phyloP scores from a whole-genome alignment of 2,888 invertebrate genomes.

The Dioctria rufipes region DNA sequence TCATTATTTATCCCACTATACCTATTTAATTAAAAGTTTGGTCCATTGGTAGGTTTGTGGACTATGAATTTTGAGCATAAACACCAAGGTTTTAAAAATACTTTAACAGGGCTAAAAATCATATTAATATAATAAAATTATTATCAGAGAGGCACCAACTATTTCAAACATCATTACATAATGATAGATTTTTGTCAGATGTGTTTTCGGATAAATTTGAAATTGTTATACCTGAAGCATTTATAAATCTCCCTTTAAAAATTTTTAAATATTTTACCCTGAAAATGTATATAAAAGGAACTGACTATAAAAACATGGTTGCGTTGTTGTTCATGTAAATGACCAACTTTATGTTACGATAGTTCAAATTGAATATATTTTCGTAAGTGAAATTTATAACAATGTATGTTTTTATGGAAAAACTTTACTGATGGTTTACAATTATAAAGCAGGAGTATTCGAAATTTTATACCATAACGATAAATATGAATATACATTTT shows the following conservation, averaged over 20 bases:
- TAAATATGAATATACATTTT: background rate
- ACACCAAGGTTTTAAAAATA: slow-evolving; percentile 22
- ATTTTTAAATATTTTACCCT: background rate
- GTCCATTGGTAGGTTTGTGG: background rate
- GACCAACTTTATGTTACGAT: background rate
- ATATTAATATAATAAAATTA: background rate
- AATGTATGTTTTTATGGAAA: slow-evolving; percentile 11
- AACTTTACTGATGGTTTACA: background rate
- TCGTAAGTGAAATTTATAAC: background rate
- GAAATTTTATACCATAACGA: background rate
- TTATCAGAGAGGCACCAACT: slow-evolving; percentile 5
- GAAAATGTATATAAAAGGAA: background rate
- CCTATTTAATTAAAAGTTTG: background rate
- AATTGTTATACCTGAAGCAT: background rate
- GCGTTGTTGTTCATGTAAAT: background rate
- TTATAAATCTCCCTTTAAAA: background rate
- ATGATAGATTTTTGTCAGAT: slow-evolving; percentile 2
- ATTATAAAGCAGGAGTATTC: slow-evolving; percentile 1
- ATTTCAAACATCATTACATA: slow-evolving; percentile 11
- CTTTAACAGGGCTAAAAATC: slow-evolving; percentile 4
- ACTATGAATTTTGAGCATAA: slow-evolving; percentile 31
- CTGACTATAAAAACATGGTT: slow-evolving; percentile 14
- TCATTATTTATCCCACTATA: slow-evolving; percentile 24
- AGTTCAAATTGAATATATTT: slow-evolving; percentile 28
- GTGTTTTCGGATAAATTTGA: background rate